Conservation (phyloP, 2,888 invertebrate species). For the Yponomeuta evonymella region DNA sequence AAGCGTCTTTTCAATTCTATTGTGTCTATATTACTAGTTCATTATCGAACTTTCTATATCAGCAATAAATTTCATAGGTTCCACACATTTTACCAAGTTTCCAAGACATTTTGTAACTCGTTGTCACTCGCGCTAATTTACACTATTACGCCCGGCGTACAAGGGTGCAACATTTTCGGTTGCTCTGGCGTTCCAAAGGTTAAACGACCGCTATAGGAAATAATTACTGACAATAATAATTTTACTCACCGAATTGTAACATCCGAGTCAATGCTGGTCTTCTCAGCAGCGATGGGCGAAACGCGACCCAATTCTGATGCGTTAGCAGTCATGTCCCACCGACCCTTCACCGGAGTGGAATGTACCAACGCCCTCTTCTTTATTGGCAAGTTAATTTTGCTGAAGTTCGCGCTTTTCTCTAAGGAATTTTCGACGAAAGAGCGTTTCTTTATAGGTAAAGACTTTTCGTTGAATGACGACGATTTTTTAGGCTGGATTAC, state of each 20-base stretch:
- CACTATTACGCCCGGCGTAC: too few relatives aligned
- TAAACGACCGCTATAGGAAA: not conserved
- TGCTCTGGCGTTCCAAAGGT: too few relatives aligned
- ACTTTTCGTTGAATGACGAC: constrained; percentile 39
- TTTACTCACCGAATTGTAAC: constrained; percentile 6
- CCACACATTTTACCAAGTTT: too few relatives aligned
- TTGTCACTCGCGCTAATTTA: too few relatives aligned
- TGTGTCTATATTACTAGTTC: too few relatives aligned
- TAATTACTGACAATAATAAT: not conserved
- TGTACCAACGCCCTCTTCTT: constrained; percentile 52
- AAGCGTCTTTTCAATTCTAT: too few relatives aligned
- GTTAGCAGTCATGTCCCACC: constrained; percentile 28
- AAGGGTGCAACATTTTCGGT: too few relatives aligned
- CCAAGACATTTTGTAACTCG: too few relatives aligned
- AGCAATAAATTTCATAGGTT: too few relatives aligned
- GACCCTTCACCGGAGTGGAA: constrained; percentile 56
- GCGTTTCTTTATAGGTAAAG: constrained; percentile 55
- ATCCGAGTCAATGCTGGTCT: not conserved
- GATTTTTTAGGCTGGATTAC: constrained; percentile 28
- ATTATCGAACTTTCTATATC: too few relatives aligned
- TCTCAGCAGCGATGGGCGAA: constrained; percentile 45
- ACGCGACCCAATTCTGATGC: constrained; percentile 44
- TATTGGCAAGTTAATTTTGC: constrained; percentile 35
- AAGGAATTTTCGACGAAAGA: constrained; percentile 29
- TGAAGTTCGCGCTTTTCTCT: constrained; percentile 1